phyloP scores from a whole-genome alignment of 2,888 invertebrate species.

The Caenorhabditis sp. region DNA sequence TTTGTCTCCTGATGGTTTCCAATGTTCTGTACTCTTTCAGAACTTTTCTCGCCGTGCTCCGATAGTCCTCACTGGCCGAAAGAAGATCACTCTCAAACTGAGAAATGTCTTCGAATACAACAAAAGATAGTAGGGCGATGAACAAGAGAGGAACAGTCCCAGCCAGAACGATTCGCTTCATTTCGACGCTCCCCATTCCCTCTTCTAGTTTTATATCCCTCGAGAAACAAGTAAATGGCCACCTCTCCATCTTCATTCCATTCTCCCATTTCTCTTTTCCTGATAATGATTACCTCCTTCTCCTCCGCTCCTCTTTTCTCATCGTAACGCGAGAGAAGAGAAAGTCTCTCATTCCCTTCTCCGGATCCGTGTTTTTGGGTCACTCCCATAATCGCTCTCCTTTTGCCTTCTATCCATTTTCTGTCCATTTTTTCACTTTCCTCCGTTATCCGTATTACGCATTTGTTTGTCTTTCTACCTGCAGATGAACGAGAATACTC shows the following conservation, averaged over 20 bases:
- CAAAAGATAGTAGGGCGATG: background rate
- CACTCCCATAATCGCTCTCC: conserved; percentile 46
- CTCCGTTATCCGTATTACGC: background rate
- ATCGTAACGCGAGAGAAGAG: background rate
- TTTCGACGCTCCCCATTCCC: background rate
- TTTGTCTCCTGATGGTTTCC: background rate
- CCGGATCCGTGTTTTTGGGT: conserved; percentile 47
- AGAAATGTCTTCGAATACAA: conserved; percentile 1
- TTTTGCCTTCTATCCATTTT: conserved; percentile 23
- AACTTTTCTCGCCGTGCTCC: background rate
- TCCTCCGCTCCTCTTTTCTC: background rate
- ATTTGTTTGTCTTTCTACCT: background rate
- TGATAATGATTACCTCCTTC: conserved; percentile 8
- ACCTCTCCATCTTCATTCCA: background rate
- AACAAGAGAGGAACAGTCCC: background rate
- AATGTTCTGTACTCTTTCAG: background rate
- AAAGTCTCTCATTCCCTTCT: conserved; percentile 7
- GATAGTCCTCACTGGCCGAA: conserved; percentile 5
- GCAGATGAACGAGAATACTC: conserved; percentile 27
- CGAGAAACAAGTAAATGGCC: conserved; percentile 45
- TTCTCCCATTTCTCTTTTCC: background rate
- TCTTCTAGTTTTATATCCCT: background rate
- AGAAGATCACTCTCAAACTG: background rate
- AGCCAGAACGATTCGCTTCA: background rate
- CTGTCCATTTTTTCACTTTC: conserved; percentile 8